Percentiles rank a stretch among this genome's conserved stretches.
Evolutionary conservation across 1,140 invertebrate genomes (phyloP).

Genomic region (Lordiphosa collinella): DNA sequence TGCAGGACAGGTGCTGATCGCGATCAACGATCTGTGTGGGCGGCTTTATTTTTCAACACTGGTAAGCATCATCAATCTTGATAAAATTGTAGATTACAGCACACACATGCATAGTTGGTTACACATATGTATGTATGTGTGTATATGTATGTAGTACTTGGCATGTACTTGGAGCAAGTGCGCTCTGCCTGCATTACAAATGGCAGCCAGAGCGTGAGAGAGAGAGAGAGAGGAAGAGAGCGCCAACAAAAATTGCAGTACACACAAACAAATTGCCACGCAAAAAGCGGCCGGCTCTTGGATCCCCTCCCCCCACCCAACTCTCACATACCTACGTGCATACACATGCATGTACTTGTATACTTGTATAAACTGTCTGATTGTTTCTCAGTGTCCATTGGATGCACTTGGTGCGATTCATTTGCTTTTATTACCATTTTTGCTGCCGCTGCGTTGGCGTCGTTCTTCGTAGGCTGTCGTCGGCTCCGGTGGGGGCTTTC

Average conservation of each 20-base stretch:
- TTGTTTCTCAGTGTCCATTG: slow-evolving; percentile 22
- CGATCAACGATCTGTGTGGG: not conserved
- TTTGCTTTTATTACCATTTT: slow-evolving; percentile 75
- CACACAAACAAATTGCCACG: slow-evolving; percentile 67
- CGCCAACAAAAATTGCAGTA: slow-evolving; percentile 68
- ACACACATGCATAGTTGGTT: slow-evolving; percentile 16
- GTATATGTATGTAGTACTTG: not conserved
- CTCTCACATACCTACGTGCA: slow-evolving; percentile 7
- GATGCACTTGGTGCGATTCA: slow-evolving; percentile 76
- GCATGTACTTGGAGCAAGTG: slow-evolving; percentile 24
- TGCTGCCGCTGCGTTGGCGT: slow-evolving; percentile 33
- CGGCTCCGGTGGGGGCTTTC: slow-evolving; percentile 30
- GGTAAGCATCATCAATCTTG: slow-evolving; percentile 57
- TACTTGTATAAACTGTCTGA: slow-evolving; percentile 6
- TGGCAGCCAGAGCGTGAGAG: slow-evolving; percentile 22
- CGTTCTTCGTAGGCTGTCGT: slow-evolving; percentile 22
- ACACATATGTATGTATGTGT: not conserved
- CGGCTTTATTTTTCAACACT: slow-evolving; percentile 41
- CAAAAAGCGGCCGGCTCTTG: slow-evolving; percentile 63
- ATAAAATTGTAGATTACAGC: slow-evolving; percentile 50
- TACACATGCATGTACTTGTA: slow-evolving; percentile 21
- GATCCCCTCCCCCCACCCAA: slow-evolving; percentile 14
- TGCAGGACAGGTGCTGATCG: not conserved
- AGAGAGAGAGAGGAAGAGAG: slow-evolving; percentile 17
- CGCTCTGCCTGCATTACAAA: slow-evolving; percentile 38